Percentiles rank a stretch among this genome's conserved stretches.
Conservation (phyloP, 2,113 vertebrate genomes). For the Dromiciops gliroides region DNA sequence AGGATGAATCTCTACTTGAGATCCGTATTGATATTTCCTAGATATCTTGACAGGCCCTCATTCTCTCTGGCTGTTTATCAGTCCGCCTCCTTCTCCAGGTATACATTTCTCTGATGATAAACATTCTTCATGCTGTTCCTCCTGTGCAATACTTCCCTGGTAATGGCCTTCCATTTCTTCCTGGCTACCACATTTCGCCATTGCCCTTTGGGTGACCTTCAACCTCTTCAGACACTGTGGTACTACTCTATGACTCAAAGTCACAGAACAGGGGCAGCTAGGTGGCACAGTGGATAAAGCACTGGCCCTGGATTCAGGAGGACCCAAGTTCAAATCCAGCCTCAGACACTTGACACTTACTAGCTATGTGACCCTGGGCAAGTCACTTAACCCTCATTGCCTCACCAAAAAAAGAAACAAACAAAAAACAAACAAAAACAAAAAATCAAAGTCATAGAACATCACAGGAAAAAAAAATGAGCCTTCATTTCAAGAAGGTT, state of each 20-base stretch:
- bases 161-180: not conserved
- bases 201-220: not conserved
- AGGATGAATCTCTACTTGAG: not conserved
- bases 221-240: not conserved
- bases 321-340: no score
- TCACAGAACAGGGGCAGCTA: no score
- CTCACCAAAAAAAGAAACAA: no score
- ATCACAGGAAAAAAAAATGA: not conserved
- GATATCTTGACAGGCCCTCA: not conserved
- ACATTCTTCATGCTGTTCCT: not conserved
- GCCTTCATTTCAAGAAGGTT: not conserved
- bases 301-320: no score
- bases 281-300: no score
- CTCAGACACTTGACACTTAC: no score
- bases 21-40: not conserved
- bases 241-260: not conserved
- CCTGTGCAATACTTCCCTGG: not conserved
- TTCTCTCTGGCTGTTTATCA: not conserved
- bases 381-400: no score
- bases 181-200: not conserved
- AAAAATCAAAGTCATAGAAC: not conserved
- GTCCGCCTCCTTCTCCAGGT: not conserved
- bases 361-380: no score
- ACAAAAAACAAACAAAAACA: no score
- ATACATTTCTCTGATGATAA: not conserved